These are phyloP conservation scores for Alauda arvensis DNA, from an alignment of 2,797 vertebrate genomes.

Conservation along the genomic window DNA sequence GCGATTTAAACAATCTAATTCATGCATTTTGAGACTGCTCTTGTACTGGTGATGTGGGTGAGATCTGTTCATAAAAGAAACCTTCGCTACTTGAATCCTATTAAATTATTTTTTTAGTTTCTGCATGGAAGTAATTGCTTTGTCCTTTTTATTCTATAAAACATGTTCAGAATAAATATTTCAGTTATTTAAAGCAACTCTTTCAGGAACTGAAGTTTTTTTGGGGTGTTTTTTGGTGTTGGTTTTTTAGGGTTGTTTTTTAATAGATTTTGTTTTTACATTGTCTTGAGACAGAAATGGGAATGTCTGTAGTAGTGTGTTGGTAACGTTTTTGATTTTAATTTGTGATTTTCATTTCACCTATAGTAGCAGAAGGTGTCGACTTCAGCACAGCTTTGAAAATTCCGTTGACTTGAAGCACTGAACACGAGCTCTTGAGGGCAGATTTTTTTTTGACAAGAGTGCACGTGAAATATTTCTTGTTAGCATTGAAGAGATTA, in stretches of 20 bases:
- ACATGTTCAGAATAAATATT: slow-evolving; percentile 35
- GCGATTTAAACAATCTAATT: slow-evolving; percentile 64
- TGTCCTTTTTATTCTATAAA: slow-evolving; percentile 42
- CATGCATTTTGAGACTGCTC: slow-evolving; percentile 54
- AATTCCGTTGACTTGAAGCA: slow-evolving; percentile 38
- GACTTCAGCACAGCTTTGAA: slow-evolving; percentile 19
- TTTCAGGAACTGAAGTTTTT: not conserved
- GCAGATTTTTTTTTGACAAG: not conserved
- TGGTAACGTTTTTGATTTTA: slow-evolving; percentile 37
- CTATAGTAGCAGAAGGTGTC: slow-evolving; percentile 1
- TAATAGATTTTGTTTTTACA: not conserved
- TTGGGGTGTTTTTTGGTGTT: not conserved
- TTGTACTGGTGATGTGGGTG: slow-evolving; percentile 45
- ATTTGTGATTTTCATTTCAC: slow-evolving; percentile 12
- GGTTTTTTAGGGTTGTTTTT: not conserved
- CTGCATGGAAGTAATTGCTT: slow-evolving; percentile 57
- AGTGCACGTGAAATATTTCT: slow-evolving; percentile 19
- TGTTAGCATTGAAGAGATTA: slow-evolving; percentile 24
- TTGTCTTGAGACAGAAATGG: not conserved
- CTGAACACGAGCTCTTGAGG: not conserved
- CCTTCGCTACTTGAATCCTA: slow-evolving; percentile 47
- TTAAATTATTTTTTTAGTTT: slow-evolving; percentile 55
- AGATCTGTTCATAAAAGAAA: slow-evolving; percentile 46
- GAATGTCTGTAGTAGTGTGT: slow-evolving; percentile 25
- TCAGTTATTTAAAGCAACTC: not conserved